Base-by-base conservation (phyloP, 2,888 invertebrate genomes). In the Lithosia quadra region DNA sequence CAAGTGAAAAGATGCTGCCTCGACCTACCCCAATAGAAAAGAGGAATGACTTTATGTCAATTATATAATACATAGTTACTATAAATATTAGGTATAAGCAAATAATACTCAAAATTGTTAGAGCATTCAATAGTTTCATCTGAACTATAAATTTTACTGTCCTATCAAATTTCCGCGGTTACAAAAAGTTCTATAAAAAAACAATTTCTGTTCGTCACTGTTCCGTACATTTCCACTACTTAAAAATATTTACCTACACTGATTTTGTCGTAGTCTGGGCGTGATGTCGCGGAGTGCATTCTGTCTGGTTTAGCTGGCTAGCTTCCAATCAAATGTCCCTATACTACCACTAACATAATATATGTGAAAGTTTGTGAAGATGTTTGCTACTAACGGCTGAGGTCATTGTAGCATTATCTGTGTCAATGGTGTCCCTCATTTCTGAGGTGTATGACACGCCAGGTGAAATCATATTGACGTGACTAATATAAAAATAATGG, bases 181-280 rank as follows among this genome's bases (percentile, higher is more conserved):
- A 53, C 65, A 18, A 66, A 67, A 60, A 60, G 66, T 70, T 72
- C 21, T 64, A 72, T 67, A 67, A 57, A 63, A 73, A 11, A 56
- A 65, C 69, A 79, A 77, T 80, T 79, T 79, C 64, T 49, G 64
- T 71, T 22, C 34, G 28, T 53, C 22, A 24, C 73, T 55, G 57
- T 39, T 65, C 63, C 22, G 68, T 74, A 72, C 65, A 69, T 77
- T 77, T 79, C 75, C 77, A 79, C 69, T 68, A 61, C 53, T n/a
- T 77, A 72, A 73, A 74, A 68, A 79, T 74, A 76, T 72, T 70
- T 59, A n/a, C n/a, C n/a, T n/a, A 59, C 66, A 69, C 56, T 57
- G 62, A 72, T 68, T 68, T 68, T 69, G n/a, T 67, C 63, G 39
- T 72, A 65, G 36, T 7, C 9, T 39, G n/a, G 34, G 62, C 72